Percentiles rank a stretch among this genome's conserved stretches.
Conservation (phyloP, 2,888 invertebrate genomes). For the Ectemnius lituratus region DNA sequence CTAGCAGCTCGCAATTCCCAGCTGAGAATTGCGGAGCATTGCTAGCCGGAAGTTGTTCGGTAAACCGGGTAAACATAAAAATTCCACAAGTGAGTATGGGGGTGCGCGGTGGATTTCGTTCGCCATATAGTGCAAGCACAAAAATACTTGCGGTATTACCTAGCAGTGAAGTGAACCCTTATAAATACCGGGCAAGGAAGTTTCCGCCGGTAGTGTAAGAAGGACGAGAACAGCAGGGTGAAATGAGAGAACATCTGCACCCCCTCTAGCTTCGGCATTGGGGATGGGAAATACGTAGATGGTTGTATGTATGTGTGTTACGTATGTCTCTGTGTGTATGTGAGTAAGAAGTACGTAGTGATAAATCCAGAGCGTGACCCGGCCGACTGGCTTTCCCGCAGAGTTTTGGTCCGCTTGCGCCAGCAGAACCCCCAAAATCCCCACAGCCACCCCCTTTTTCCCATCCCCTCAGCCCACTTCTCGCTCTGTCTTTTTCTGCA, state of each 20-base stretch:
- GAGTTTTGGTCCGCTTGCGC: conserved; percentile 63
- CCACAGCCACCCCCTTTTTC: conserved; percentile 41
- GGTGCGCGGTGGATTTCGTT: not conserved
- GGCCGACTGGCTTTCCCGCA: conserved; percentile 56
- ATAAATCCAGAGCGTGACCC: conserved; percentile 70
- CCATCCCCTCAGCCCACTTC: conserved; percentile 18
- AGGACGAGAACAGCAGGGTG: not conserved
- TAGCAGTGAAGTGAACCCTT: not conserved
- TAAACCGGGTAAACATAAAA: not conserved
- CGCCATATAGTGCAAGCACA: not conserved
- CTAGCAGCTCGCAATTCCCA: too few species aligned
- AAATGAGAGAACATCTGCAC: conserved; percentile 40
- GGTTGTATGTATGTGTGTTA: too few species aligned
- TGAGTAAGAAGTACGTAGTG: conserved; percentile 48
- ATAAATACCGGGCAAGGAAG: not conserved
- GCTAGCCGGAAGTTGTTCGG: too few species aligned
- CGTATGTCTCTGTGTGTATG: too few species aligned
- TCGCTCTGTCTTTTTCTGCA: too few species aligned
- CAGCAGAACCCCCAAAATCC: too few species aligned
- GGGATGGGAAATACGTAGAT: too few species aligned
- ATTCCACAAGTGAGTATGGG: not conserved
- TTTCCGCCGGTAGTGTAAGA: not conserved
- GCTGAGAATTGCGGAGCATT: too few species aligned
- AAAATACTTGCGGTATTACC: too few species aligned
- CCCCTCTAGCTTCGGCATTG: conserved; percentile 37